These are phyloP conservation scores for Trachythela sp. DNA, from an alignment of 64 coral and sea anemone species.

Conservation along the genomic window DNA sequence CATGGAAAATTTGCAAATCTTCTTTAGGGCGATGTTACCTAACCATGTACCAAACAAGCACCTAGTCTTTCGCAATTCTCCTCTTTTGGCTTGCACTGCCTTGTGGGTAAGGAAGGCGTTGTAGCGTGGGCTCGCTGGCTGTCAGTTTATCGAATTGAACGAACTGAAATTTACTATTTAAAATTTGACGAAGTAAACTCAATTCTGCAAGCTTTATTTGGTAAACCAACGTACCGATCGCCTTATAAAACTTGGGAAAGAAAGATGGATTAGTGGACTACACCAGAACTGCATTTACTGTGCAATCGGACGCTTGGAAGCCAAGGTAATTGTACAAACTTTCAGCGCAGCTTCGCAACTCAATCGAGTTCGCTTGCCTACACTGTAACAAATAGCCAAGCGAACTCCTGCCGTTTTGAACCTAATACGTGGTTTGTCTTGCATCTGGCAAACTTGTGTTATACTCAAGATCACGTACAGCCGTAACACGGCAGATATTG, in stretches of 20 bases:
- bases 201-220: neutral
- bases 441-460: neutral
- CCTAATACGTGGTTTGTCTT: neutral
- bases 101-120: neutral
- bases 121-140: neutral
- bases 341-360: neutral
- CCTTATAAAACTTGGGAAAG: neutral
- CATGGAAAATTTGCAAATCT: no score
- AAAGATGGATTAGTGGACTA: neutral
- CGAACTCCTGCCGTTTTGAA: constrained; percentile 11
- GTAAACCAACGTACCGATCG: neutral
- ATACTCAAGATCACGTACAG: neutral
- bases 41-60: no score
- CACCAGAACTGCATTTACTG: neutral
- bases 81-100: no score
- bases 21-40: no score
- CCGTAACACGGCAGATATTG: neutral
- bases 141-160: neutral
- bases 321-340: neutral
- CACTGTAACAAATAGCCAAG: neutral
- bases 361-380: neutral
- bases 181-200: neutral
- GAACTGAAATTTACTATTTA: neutral
- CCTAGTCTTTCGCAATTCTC: no score
- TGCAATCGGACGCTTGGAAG: neutral